A percentile compares a stretch with the other conserved stretches of the same genome.
Evolutionary conservation across 2,797 vertebrate species (phyloP).

Genomic region (Silurus lanzhouensis): DNA sequence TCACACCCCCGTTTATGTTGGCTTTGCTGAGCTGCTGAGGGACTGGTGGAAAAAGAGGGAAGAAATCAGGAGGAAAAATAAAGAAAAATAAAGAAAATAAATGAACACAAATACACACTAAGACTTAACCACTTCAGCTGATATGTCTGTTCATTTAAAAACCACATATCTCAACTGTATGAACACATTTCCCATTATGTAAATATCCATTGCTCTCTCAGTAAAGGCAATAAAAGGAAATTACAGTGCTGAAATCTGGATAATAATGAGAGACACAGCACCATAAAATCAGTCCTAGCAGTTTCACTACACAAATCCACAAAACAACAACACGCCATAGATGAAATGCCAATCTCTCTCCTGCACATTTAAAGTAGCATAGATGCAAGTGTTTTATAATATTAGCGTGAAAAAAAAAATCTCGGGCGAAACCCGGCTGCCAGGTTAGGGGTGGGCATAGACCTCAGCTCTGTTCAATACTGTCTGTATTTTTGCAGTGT

Average conservation of each 20-base stretch:
- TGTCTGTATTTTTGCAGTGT: conserved; percentile 24
- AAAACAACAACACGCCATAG: conserved; percentile 41
- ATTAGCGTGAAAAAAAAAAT: not conserved
- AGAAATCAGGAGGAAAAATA: conserved; percentile 13
- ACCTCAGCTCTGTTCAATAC: conserved; percentile 18
- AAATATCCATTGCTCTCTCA: conserved; percentile 32
- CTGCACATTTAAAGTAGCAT: conserved; percentile 32
- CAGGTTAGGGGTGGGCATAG: conserved; percentile 48
- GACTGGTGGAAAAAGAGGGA: conserved; percentile 24
- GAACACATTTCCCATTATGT: conserved; percentile 13
- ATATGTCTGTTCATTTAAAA: conserved; percentile 11
- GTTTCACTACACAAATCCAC: conserved; percentile 31
- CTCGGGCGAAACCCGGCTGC: conserved; percentile 6
- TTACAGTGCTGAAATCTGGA: not conserved
- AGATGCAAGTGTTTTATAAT: conserved; percentile 23
- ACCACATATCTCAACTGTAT: conserved; percentile 14
- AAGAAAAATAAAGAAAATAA: conserved; percentile 2
- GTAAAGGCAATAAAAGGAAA: conserved; percentile 33
- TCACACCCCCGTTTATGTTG: conserved; percentile 45
- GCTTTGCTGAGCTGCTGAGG: conserved; percentile 34
- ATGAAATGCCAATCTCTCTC: conserved; percentile 14
- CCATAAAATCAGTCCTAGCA: conserved; percentile 5
- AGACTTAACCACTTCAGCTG: conserved; percentile 6
- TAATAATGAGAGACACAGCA: conserved; percentile 4
- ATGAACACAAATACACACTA: not conserved